Evolutionary conservation across 64 coral and sea anemone species (phyloP), one percentile per base, ranked within the genome.

Genomic region (Pachyseris speciosa): DNA sequence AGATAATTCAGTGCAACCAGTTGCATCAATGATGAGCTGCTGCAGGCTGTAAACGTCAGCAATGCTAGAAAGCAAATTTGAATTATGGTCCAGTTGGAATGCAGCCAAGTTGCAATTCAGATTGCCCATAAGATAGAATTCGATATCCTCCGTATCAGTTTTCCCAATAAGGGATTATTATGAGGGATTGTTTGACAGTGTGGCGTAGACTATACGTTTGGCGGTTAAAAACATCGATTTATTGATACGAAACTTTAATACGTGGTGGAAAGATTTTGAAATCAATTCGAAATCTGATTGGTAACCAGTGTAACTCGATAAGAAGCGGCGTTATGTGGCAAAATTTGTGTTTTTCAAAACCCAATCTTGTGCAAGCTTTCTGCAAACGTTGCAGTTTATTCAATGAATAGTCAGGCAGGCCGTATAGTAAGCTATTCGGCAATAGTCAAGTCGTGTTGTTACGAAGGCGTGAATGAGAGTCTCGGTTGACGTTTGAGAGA

Each of bases 41-140:
- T 80, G 2, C 12, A 90, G 36, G 26, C 30, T 32, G 64, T 78
- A 90, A 17, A 78, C 28, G 34, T 89, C 50, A 47, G 72, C 36
- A 32, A 89, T 89, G 28, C 71, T 48, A 17, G 52, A 48, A 41
- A 86, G 20, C 6, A 92, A 29, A 43, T 36, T 77, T 36, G 90
- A 32, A 22, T 33, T 11, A 48, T 84, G 78, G 12, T 92, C 89
- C 3, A 74, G 41, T 43, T 41, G n/a, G 75, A 47, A 12, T 12
- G 83, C 19, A 2, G 69, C 52, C 2, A 86, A 13, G 43, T 92
- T 92, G 25, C 70, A 92, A 78, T 92, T 78, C 7, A 92, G n/a
- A 51, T 92, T 78, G 74, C 89, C 89, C 41, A 84, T 26, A 20
- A 92, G 40, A 72, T 85, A 61, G 75, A 64, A 92, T 24, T 92